phyloP scores from a whole-genome alignment of 2,888 invertebrate genomes.

The Spicauda simplicius region DNA sequence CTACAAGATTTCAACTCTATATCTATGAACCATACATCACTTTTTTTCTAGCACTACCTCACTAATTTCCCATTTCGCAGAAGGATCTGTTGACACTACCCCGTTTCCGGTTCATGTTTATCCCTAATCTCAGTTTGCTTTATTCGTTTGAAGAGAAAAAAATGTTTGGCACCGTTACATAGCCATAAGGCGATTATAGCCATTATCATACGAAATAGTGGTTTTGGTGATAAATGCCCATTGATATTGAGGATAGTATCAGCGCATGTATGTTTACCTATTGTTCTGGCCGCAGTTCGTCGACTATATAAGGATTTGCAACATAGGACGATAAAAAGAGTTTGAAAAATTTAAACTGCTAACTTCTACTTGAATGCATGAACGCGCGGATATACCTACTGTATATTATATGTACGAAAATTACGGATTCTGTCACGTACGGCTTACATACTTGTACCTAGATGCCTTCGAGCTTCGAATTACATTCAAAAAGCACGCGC shows the following conservation, averaged over 20 bases:
- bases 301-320: too few species aligned
- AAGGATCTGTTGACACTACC: conserved; percentile 71
- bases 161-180: neutral
- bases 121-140: conserved; percentile 37
- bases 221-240: neutral
- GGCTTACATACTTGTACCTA: neutral
- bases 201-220: neutral
- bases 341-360: too few species aligned
- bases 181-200: neutral
- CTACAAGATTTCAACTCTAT: neutral
- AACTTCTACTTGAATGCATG: too few species aligned
- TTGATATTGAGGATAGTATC: too few species aligned
- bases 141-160: conserved; percentile 52
- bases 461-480: neutral
- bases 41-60: conserved; percentile 7
- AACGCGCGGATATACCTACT: neutral
- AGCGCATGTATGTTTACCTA: too few species aligned
- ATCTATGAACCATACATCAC: neutral
- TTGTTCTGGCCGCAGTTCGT: too few species aligned
- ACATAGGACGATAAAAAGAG: too few species aligned
- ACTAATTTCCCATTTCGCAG: conserved; percentile 67
- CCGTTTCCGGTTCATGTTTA: conserved; percentile 67
- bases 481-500: conserved; percentile 16
- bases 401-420: neutral
- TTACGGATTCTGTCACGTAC: neutral